These are phyloP conservation scores for Tethya wilhelma DNA, from an alignment of 37 sponge, comb jelly and placozoan genomes.

Conservation along the genomic window DNA sequence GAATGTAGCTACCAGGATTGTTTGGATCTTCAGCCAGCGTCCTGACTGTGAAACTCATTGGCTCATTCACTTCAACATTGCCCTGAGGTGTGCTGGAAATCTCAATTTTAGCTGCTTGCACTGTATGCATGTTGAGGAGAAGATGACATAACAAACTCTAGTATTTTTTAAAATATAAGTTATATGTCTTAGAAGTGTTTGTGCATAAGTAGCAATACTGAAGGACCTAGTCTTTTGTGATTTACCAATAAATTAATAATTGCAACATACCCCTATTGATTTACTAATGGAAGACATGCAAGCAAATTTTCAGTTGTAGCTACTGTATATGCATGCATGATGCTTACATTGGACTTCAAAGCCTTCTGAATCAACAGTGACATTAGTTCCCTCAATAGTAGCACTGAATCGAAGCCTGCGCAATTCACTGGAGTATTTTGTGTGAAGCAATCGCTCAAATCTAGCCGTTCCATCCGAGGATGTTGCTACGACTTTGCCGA, in stretches of 20 bases:
- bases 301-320: too few relatives aligned
- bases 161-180: too few relatives aligned
- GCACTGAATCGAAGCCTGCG: conserved; percentile 34
- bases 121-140: conserved; percentile 9
- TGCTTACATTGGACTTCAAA: conserved; percentile 45
- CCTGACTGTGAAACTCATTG: conserved; percentile 35
- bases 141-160: neutral
- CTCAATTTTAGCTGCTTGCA: conserved; percentile 37
- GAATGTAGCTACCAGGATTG: conserved; percentile 15
- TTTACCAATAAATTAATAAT: too few relatives aligned
- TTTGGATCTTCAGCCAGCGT: conserved; percentile 30
- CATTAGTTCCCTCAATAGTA: conserved; percentile 7
- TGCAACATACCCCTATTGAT: too few relatives aligned
- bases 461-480: conserved; percentile 55
- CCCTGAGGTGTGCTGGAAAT: neutral
- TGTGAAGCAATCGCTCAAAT: conserved; percentile 54
- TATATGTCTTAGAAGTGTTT: too few relatives aligned
- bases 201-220: too few relatives aligned
- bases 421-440: neutral
- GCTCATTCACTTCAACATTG: conserved; percentile 36
- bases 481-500: conserved; percentile 32
- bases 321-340: too few relatives aligned
- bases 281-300: too few relatives aligned
- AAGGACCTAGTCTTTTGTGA: too few relatives aligned
- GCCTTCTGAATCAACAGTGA: conserved; percentile 5